Evolutionary conservation across 2,113 vertebrate genomes (phyloP), one percentile per base, ranked within the genome.

Genomic region (Marcusenius ussheri): DNA sequence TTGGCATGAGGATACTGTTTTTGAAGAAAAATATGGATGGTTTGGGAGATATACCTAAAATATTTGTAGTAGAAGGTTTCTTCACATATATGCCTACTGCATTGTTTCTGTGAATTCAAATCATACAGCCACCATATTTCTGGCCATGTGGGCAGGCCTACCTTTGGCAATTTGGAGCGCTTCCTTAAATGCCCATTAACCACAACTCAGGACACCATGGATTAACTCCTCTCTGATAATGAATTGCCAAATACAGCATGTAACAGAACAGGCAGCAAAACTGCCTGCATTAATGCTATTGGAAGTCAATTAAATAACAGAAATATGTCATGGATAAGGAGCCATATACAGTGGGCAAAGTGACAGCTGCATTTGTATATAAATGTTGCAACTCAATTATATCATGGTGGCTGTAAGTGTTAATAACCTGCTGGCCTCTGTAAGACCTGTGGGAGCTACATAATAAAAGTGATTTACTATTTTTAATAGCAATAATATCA

Each of bases 371-470:
- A 39, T 53, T 19, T 53, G 50, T 56, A 87, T 51, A 87, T 27
- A 87, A 87, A 87, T n/a, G 11, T 87, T 27, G 27, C 27, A 27
- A 39, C 46, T 50, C 47, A 27, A 53, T 53, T 87, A 47, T 87
- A 39, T 87, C 27, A 87, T 51, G 84, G 47, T 27, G 84, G 47
- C 49, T 87, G 46, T 50, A 24, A 13, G 27, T 87, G 85, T 87
- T 87, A 87, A 87, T 87, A 87, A 87, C 31, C 85, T 35, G n/a
- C 31, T 87, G 85, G 50, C 85, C 85, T 39, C 50, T 53, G 85
- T 9, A 15, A 9, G 49, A 53, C 85, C 85, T 53, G 49, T 5
- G 49, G 13, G n/a, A 87, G 49, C 17, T 49, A 85, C 21, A 85
- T 45, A 46, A 3, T 47, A 49, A 46, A 85, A 27, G 45, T 85